These are phyloP conservation scores for Halictus rubicundus DNA, from an alignment of 1,140 invertebrate species.

Conservation along the genomic window DNA sequence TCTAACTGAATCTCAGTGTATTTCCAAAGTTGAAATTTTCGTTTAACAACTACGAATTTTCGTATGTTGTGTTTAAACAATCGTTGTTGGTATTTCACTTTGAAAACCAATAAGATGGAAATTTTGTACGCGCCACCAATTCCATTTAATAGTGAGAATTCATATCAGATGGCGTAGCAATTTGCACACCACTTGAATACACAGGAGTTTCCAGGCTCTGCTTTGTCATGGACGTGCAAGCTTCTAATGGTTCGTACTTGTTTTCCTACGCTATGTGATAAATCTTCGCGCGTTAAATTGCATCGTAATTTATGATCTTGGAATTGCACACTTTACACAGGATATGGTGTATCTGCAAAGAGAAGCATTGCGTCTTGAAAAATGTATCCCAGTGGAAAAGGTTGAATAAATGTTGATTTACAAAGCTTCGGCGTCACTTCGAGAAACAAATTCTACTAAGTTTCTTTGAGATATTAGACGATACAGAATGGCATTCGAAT, in stretches of 20 bases:
- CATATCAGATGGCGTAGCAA: constrained; percentile 41
- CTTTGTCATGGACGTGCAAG: constrained; percentile 80
- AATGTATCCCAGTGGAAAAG: constrained; percentile 56
- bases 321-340: constrained; percentile 36
- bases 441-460: constrained; percentile 29
- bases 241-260: constrained; percentile 78
- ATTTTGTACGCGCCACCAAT: constrained; percentile 21
- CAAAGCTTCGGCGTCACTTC: constrained; percentile 53
- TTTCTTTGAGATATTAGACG: constrained; percentile 24
- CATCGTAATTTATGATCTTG: constrained; percentile 41
- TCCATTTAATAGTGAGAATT: constrained; percentile 13
- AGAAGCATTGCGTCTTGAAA: constrained; percentile 30
- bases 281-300: constrained; percentile 39
- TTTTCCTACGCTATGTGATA: constrained; percentile 59
- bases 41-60: neutral
- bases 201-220: constrained; percentile 29
- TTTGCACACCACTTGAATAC: constrained; percentile 33
- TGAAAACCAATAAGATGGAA: neutral
- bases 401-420: constrained; percentile 64
- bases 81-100: neutral
- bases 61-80: neutral
- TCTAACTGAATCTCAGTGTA: neutral
- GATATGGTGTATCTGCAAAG: constrained; percentile 46
- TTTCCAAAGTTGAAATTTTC: neutral
- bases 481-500: constrained; percentile 14